Conservation (phyloP, 2,797 vertebrate species). For the Hydrolagus colliei region DNA sequence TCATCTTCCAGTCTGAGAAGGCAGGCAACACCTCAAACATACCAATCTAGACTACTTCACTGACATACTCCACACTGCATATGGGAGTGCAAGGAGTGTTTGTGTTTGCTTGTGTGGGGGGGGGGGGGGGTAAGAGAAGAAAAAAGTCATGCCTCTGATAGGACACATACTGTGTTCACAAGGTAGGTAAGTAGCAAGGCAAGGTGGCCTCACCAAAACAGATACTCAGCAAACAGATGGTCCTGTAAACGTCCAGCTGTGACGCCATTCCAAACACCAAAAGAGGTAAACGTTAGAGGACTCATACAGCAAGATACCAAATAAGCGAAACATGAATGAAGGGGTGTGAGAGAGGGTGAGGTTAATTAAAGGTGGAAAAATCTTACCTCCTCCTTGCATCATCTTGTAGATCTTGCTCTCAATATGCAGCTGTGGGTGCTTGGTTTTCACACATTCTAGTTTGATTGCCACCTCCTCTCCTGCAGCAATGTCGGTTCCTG, state of each 20-base stretch:
- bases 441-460: constrained; percentile 93
- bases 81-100: too few relatives aligned
- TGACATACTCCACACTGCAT: too few relatives aligned
- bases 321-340: background rate
- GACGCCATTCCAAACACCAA: background rate
- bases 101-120: too few relatives aligned
- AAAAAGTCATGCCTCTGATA: too few relatives aligned
- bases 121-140: too few relatives aligned
- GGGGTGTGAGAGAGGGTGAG: background rate
- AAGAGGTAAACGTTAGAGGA: background rate
- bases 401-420: constrained; percentile 98
- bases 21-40: too few relatives aligned
- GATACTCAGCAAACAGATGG: background rate
- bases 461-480: constrained; percentile 93
- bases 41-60: too few relatives aligned
- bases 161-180: too few relatives aligned
- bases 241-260: background rate
- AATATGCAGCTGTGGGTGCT: constrained; percentile 87
- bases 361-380: background rate
- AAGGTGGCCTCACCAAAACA: too few relatives aligned
- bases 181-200: too few relatives aligned
- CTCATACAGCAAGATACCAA: too few relatives aligned
- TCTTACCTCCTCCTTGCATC: constrained; percentile 91
- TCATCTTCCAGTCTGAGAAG: too few relatives aligned
- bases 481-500: constrained; percentile 87